Evolutionary conservation across 2,888 invertebrate genomes (phyloP).

Genomic region (Drosophila suboccidentalis): DNA sequence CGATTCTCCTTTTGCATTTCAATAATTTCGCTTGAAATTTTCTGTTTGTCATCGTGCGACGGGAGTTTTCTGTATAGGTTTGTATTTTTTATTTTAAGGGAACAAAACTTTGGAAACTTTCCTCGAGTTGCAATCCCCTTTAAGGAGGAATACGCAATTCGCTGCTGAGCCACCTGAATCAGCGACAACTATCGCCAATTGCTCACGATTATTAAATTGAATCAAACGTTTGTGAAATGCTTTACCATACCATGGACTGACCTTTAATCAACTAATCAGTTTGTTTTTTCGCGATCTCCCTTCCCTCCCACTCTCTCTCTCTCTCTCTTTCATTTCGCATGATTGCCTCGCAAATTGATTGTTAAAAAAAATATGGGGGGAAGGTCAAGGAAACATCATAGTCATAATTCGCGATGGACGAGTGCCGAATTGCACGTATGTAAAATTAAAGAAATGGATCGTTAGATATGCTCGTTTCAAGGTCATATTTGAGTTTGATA

Average conservation of each 20-base stretch:
- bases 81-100: not conserved
- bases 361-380: not conserved
- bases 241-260: slow-evolving; percentile 34
- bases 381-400: slow-evolving; percentile 3
- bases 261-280: slow-evolving; percentile 64
- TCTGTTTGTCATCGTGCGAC: slow-evolving; percentile 40
- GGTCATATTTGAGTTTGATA: slow-evolving; percentile 8
- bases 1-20: slow-evolving; percentile 21
- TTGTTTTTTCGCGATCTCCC: slow-evolving; percentile 16
- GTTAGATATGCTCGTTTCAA: slow-evolving; percentile 7
- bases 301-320: not conserved
- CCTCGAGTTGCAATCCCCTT: not conserved
- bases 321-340: slow-evolving; percentile 8
- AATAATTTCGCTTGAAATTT: slow-evolving; percentile 29
- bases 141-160: slow-evolving; percentile 14
- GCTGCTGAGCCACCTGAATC: slow-evolving; percentile 3
- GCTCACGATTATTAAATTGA: slow-evolving; percentile 47
- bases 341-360: slow-evolving; percentile 16
- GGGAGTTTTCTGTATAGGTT: slow-evolving; percentile 19
- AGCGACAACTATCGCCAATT: slow-evolving; percentile 31
- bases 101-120: slow-evolving; percentile 14
- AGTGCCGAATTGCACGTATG: slow-evolving; percentile 46
- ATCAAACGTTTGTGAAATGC: slow-evolving; percentile 43
- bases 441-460: slow-evolving; percentile 19
- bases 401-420: slow-evolving; percentile 19